Evolutionary conservation across 2,797 vertebrate species (phyloP), one percentile per base, ranked within the genome.

Genomic region (Amblyopsis hoosieri): DNA sequence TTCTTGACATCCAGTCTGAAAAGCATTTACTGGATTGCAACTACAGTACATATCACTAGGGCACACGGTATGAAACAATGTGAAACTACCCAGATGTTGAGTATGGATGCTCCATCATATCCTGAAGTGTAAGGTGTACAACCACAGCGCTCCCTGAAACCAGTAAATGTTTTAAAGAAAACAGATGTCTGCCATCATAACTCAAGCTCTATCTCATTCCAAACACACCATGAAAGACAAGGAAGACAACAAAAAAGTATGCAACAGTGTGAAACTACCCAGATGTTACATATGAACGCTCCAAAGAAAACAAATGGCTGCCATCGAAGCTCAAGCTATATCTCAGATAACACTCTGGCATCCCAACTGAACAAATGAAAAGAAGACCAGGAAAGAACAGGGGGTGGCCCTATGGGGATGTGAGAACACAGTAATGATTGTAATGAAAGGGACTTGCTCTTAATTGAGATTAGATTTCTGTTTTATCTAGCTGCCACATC

Each of bases 401-500:
- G 4, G 61, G 50, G 57, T 31, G 63, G 56, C 81, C 62, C 66
- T 57, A 23, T 54, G 60, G 60, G 65, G 64, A 66, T 59, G 60
- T 55, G 54, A 66, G 59, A 71, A 73, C 64, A 65, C 74, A 74
- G 71, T 75, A 81, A 82, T 81, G 69, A 67, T 49, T 72, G 64
- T 79, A 84, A 88, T 84, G 69, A 91, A 85, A 71, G 78, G 55
- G 60, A 78, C 71, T 86, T 68, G 63, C 74, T 87, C 79, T 82
- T 90, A 89, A 91, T 91, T 83, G 85, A 90, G 85, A 90, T 89
- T 82, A 90, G 81, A 90, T 89, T 90, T 88, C 68, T 82, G 78
- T 88, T 90, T 87, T 87, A 90, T 89, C 84, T 86, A 55, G 71
- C 88, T 86, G 76, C 79, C 86, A 83, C 84, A 90, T 90, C 79